A percentile compares a stretch with the other conserved stretches of the same genome.
Evolutionary conservation across 2,797 vertebrate species (phyloP).

Genomic region (Rhyacichthys aspro): DNA sequence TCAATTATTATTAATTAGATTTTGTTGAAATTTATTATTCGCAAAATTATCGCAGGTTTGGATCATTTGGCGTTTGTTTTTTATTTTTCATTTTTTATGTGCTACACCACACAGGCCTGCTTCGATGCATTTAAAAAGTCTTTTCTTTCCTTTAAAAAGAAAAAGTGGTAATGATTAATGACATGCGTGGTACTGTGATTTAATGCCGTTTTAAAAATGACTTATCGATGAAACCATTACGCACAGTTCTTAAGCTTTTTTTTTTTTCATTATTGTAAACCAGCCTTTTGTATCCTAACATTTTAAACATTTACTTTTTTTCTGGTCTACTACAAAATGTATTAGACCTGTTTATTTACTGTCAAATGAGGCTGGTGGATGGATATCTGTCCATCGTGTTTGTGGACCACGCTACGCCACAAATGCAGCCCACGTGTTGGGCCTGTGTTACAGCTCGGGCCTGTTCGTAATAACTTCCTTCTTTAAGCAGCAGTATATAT

Average conservation of each 20-base stretch:
- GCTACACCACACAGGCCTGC: not conserved
- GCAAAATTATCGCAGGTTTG: not conserved
- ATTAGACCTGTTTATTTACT: too few relatives aligned
- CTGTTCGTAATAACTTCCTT: not conserved
- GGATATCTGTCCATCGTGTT: not conserved
- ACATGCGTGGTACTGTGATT: not conserved
- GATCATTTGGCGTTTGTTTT: not conserved
- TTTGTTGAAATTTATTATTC: not conserved
- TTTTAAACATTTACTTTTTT: not conserved
- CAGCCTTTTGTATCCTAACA: too few relatives aligned
- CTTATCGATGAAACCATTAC: not conserved
- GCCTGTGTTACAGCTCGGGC: not conserved
- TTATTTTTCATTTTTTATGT: not conserved
- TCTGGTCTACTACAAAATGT: too few relatives aligned
- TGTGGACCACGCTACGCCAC: constrained; percentile 2
- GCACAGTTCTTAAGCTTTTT: not conserved
- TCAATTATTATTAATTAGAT: not conserved
- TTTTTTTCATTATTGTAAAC: too few relatives aligned
- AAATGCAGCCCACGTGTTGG: constrained; percentile 8
- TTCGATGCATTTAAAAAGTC: too few relatives aligned
- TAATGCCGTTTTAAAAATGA: not conserved
- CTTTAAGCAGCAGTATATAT: not conserved
- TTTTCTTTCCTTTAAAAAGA: not conserved
- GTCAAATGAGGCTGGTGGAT: not conserved
- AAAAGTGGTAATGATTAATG: constrained; percentile 2